Conservation (phyloP, 1,140 invertebrate species). For the Homalodisca vitripennis region DNA sequence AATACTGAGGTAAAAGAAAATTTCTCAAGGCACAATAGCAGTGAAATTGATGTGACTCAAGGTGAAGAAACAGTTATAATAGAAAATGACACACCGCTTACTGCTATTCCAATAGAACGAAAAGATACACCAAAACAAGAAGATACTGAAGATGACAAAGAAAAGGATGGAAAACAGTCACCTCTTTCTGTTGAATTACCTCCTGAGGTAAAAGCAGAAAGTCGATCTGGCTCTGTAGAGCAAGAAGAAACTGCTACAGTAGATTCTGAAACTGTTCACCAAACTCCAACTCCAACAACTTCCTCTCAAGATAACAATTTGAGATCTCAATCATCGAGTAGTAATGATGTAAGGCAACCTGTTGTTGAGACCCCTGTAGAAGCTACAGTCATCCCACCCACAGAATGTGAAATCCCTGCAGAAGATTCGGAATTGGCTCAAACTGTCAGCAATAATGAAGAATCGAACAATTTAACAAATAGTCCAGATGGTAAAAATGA, state of each 20-base stretch:
- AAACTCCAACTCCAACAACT: neutral
- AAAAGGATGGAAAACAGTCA: neutral
- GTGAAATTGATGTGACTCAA: neutral
- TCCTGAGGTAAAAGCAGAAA: neutral
- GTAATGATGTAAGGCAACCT: neutral
- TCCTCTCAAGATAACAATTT: neutral
- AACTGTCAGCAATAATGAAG: neutral
- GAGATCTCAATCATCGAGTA: neutral
- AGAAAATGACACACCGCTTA: neutral
- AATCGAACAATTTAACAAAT: constrained; percentile 13
- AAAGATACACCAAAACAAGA: neutral
- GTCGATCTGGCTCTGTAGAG: no score
- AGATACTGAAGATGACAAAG: neutral
- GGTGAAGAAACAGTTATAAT: neutral
- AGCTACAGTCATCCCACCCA: neutral
- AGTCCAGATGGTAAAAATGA: constrained; percentile 19
- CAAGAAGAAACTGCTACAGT: neutral
- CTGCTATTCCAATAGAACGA: neutral
- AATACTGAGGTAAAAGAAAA: no score
- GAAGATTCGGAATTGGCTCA: no score
- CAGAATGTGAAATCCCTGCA: neutral
- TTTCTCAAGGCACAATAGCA: neutral
- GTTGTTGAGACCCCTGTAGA: constrained; percentile 4
- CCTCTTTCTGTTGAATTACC: neutral
- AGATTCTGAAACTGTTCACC: neutral